Base-by-base conservation (phyloP, 2,113 vertebrate species). In the Psettodes erumei region DNA sequence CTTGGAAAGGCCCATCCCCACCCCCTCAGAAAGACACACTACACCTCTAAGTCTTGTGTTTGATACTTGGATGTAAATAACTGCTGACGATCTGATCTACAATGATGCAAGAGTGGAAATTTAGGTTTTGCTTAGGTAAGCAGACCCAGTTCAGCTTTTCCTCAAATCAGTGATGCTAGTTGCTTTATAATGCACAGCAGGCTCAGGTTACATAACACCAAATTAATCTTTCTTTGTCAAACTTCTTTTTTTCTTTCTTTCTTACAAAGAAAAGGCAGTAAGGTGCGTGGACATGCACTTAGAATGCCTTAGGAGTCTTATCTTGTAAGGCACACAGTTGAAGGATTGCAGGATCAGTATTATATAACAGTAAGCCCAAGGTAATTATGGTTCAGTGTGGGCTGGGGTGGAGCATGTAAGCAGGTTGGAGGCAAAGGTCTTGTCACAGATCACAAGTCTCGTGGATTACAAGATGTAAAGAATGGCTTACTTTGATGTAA, bases 351-450 rank as follows among this genome's bases (percentile, higher is more conserved):
- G n/a, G n/a, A 53, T 43, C n/a, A 21, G 33, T 8, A 23, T 89
- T 86, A 89, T 67, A 23, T 86, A 90, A 90, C 47, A 51, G 23
- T 77, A 77, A 83, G 83, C 81, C 76, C 40, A 45, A 61, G 79
- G 85, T 84, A 87, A 83, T 84, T 74, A 89, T 72, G 48, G 64
- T 61, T 63, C 45, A 72, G 45, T 75, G 84, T 73, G 58, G 37
- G 75, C 42, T 81, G 59, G 72, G 64, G 64, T 40, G 23, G 38
- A 73, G 53, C 28, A 74, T 47, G 75, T 66, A 51, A 19, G 63
- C 54, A 53, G 25, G 61, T n/a, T n/a, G 55, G 81, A 51, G 79
- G 32, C 33, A 67, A 33, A 71, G 28, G 32, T 64, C 62, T 23
- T 65, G 65, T 68, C 58, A 69, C 21, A 54, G 42, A 78, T 75